Percentiles rank a stretch among this genome's conserved stretches.
Evolutionary conservation across 2,888 invertebrate species (phyloP).

Genomic region (Chloromyia formosa): DNA sequence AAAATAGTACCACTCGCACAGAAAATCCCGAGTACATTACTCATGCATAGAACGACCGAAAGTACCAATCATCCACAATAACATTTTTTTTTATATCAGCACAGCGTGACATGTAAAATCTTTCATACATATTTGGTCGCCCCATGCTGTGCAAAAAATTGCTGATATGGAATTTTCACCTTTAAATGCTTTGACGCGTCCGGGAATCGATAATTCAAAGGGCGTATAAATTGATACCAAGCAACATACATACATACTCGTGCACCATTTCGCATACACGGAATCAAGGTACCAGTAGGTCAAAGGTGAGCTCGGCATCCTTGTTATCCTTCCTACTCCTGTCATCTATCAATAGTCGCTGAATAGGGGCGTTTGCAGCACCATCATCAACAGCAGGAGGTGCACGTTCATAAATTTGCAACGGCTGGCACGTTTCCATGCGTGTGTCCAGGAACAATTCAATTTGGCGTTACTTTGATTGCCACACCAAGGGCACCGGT

Average conservation of each 20-base stretch:
- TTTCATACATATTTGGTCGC: background rate
- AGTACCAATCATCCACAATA: too few relatives aligned
- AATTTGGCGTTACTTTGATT: conserved; percentile 33
- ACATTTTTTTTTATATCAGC: background rate
- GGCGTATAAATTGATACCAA: conserved; percentile 32
- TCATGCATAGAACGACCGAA: too few relatives aligned
- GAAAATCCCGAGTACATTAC: too few relatives aligned
- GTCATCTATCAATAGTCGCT: background rate
- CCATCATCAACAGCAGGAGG: background rate
- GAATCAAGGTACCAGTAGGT: background rate
- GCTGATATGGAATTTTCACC: conserved; percentile 22
- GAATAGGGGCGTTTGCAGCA: background rate
- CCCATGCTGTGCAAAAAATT: conserved; percentile 17
- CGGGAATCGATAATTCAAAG: conserved; percentile 31
- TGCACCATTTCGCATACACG: background rate
- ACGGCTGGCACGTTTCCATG: conserved; percentile 28
- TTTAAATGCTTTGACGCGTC: background rate
- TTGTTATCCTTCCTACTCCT: background rate
- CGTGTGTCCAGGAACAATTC: conserved; percentile 41
- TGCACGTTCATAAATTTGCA: conserved; percentile 11
- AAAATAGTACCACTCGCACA: too few relatives aligned
- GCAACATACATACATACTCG: background rate
- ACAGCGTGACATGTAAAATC: conserved; percentile 11
- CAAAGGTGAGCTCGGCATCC: conserved; percentile 8
- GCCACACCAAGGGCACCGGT: background rate